Percentiles rank a stretch among this genome's conserved stretches.
Evolutionary conservation across 2,113 vertebrate genomes (phyloP).

Genomic region (Oreochromis tanganicae): DNA sequence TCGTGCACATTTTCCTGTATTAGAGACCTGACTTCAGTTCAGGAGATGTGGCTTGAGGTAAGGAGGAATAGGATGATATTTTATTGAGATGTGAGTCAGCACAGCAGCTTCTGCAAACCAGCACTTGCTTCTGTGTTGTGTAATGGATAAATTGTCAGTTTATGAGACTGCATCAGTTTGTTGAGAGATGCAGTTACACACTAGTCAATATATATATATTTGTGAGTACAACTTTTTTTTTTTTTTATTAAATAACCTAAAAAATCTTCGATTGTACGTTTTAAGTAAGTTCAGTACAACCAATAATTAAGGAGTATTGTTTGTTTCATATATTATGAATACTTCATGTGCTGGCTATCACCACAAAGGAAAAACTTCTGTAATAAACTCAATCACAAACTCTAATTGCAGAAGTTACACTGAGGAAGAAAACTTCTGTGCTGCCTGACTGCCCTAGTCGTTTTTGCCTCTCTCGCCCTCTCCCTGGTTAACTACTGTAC

Average conservation of each 20-base stretch:
- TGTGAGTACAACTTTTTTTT: not conserved
- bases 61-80: not conserved
- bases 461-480: not conserved
- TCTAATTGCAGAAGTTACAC: not conserved
- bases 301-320: not conserved
- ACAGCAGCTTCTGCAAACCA: accelerated
- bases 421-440: not conserved
- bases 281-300: not conserved
- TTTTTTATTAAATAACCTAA: not conserved
- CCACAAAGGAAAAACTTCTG: not conserved
- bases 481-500: not conserved
- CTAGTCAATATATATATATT: not conserved
- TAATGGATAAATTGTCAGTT: not conserved
- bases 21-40: not conserved
- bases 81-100: not conserved
- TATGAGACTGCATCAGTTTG: not conserved
- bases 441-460: not conserved
- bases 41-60: not conserved
- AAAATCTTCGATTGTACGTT: not conserved
- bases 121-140: not conserved
- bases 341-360: not conserved
- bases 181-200: not conserved
- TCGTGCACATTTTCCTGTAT: not conserved
- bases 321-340: not conserved
- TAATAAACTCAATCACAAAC: not conserved